Percentiles rank a stretch among this genome's conserved stretches.
Conservation (phyloP, 53 echinoderm and acorn worm species). For the Paracentrotus lividus region DNA sequence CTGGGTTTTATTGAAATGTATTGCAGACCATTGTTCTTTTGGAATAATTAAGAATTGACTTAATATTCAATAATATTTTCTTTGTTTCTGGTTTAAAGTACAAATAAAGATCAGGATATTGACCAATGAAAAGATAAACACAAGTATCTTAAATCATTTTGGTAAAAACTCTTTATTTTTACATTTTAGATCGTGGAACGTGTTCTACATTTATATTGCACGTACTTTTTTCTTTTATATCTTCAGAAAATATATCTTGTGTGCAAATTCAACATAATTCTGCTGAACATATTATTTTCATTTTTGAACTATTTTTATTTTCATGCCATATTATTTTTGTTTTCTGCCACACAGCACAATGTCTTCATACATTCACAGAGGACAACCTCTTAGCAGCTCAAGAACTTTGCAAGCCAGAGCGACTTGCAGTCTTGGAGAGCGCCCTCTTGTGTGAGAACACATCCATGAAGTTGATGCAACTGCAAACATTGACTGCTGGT, state of each 20-base stretch:
- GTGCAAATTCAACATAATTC: too few species aligned
- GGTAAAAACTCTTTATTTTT: too few species aligned
- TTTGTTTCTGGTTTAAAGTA: not conserved
- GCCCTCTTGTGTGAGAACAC: constrained; percentile 82
- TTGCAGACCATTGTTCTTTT: not conserved
- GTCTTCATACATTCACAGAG: constrained; percentile 94
- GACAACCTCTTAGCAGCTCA: constrained; percentile 83
- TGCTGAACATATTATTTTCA: too few species aligned
- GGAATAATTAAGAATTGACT: not conserved
- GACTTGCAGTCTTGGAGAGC: constrained; percentile 78
- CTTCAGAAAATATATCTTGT: too few species aligned
- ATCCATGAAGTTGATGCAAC: constrained; percentile 74
- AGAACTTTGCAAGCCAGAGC: constrained; percentile 79
- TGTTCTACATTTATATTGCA: too few species aligned
- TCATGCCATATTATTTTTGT: not conserved
- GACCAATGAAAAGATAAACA: not conserved
- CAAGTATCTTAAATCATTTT: too few species aligned
- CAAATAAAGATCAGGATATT: not conserved
- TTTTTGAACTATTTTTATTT: too few species aligned
- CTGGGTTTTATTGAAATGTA: not conserved
- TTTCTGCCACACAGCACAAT: constrained; percentile 81
- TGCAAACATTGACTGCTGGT: constrained; percentile 90
- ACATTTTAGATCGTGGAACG: too few species aligned
- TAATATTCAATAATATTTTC: not conserved
- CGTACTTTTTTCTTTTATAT: too few species aligned